Conservation (phyloP, 2,888 invertebrate species). For the Cryptocephalus primarius region DNA sequence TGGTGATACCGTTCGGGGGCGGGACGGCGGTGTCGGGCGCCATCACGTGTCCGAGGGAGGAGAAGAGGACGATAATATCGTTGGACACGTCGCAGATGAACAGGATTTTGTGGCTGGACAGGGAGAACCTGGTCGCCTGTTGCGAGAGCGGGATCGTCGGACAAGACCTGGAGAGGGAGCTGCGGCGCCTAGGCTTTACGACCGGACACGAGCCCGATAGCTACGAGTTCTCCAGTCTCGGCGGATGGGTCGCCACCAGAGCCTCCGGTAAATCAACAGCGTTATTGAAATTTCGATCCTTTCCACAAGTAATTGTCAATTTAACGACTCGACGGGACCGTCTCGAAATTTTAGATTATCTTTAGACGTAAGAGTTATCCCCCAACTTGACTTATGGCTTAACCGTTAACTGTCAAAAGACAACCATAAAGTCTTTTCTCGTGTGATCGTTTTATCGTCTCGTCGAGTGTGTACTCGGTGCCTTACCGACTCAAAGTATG, state of each 20-base stretch:
- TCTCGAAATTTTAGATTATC: neutral
- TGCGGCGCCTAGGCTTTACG: conserved; percentile 68
- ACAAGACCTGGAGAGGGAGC: conserved; percentile 82
- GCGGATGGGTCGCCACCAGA: conserved; percentile 68
- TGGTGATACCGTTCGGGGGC: conserved; percentile 79
- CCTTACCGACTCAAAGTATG: too few species aligned
- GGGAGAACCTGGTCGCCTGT: conserved; percentile 67
- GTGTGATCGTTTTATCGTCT: too few species aligned
- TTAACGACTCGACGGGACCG: neutral
- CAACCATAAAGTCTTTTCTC: too few species aligned
- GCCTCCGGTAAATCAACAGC: conserved; percentile 52
- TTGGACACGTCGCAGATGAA: conserved; percentile 96
- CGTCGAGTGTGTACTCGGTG: too few species aligned
- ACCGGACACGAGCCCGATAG: conserved; percentile 98
- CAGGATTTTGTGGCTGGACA: conserved; percentile 86
- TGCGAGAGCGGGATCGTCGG: conserved; percentile 89
- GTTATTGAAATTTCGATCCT: neutral
- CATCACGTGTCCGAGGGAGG: conserved; percentile 68
- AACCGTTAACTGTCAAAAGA: too few species aligned
- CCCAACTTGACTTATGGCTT: too few species aligned
- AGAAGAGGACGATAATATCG: conserved; percentile 71
- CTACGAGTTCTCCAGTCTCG: conserved; percentile 91
- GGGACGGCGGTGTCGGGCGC: conserved; percentile 27
- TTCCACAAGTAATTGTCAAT: neutral
- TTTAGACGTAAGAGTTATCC: neutral